Evolutionary conservation across 2,113 vertebrate species (phyloP).

Genomic region (Malurus alboscapulatus): DNA sequence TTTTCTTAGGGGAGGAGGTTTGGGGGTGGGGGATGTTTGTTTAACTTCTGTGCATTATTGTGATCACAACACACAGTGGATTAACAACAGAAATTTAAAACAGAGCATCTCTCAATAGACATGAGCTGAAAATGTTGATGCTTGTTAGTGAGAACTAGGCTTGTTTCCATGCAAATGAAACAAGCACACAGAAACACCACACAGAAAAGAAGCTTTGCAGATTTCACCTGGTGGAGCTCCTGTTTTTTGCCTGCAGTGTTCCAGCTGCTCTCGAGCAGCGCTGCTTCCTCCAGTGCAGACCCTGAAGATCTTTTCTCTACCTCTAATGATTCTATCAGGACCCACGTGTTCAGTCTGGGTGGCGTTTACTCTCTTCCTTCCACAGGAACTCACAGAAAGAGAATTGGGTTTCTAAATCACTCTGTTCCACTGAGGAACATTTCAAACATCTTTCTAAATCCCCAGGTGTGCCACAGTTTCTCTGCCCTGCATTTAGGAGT

Average conservation of each 20-base stretch:
- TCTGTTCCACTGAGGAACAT: background rate
- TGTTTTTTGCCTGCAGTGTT: background rate
- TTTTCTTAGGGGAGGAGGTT: background rate
- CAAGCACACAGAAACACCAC: background rate
- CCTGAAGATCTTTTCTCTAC: background rate
- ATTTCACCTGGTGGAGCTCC: background rate
- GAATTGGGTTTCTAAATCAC: background rate
- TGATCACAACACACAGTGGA: background rate
- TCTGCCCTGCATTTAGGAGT: background rate
- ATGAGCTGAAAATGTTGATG: background rate
- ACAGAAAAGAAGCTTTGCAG: background rate
- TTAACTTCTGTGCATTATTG: background rate
- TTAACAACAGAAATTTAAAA: conserved; percentile 3
- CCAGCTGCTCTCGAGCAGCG: background rate
- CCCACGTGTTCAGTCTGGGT: background rate
- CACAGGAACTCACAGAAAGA: background rate
- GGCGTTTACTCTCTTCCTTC: background rate
- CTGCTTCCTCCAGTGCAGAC: background rate
- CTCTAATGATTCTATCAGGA: background rate
- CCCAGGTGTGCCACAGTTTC: background rate
- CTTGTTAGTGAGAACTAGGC: background rate
- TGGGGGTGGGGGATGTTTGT: background rate
- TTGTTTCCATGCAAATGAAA: background rate
- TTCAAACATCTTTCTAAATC: background rate
- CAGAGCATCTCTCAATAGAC: background rate